Conservation (phyloP, 2,888 invertebrate genomes). For the Onchidella celtica region DNA sequence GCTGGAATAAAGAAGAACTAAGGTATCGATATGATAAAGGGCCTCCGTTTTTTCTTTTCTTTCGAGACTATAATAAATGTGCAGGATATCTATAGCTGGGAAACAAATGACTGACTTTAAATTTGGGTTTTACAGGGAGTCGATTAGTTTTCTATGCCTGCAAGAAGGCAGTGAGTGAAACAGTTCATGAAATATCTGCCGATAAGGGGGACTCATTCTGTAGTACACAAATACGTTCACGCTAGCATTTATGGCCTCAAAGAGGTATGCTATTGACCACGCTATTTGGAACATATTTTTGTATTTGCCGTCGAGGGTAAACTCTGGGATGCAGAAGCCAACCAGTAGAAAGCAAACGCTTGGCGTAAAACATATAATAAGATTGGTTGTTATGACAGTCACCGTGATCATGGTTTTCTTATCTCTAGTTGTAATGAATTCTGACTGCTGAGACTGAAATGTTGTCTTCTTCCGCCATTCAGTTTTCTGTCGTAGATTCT, state of each 20-base stretch:
- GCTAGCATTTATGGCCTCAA: background rate
- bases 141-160: too few species aligned
- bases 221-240: constrained; percentile 14
- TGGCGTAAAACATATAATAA: constrained; percentile 18
- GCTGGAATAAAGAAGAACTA: too few species aligned
- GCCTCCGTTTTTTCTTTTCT: too few species aligned
- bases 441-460: too few species aligned
- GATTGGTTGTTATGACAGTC: background rate
- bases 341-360: background rate
- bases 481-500: constrained; percentile 16
- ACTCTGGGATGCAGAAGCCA: background rate
- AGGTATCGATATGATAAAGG: too few species aligned
- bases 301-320: constrained; percentile 3
- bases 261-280: background rate
- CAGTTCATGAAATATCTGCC: background rate
- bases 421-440: background rate
- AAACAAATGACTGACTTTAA: too few species aligned
- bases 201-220: constrained; percentile 10
- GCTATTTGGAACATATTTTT: background rate
- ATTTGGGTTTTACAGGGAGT: too few species aligned
- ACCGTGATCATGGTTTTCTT: constrained; percentile 12
- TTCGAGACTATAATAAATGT: too few species aligned
- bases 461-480: constrained; percentile 15
- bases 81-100: too few species aligned
- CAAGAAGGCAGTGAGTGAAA: too few species aligned